Evolutionary conservation across 2,888 invertebrate species (phyloP), one percentile per base, ranked within the genome.

Genomic region (Eremobia ochroleuca): DNA sequence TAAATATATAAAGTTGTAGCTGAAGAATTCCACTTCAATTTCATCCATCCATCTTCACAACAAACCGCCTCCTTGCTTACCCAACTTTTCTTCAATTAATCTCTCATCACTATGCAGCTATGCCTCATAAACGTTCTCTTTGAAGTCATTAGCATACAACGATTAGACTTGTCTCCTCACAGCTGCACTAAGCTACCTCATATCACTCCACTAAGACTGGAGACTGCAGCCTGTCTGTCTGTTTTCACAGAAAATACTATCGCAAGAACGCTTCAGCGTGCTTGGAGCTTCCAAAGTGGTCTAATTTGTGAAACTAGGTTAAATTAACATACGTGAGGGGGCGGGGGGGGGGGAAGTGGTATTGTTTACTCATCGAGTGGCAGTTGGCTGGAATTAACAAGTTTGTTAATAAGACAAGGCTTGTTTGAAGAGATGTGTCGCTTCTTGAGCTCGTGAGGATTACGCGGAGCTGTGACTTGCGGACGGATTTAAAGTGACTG

Each of bases 291-390:
- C 75, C 77, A 62, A 82, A 88, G 77, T 82, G 82, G 82, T 86
- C 83, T 89, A 87, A 90, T 89, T 89, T 85, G 74, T 75, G 83
- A 79, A 90, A 90, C 88, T 90, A 72, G 90, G 90, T 89, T 90
- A 87, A 87, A 90, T 90, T 89, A 87, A 83, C 89, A 89, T 90
- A 88, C 82, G 88, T 67, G 81, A 58, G 80, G 81, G 25, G 68
- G 31, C 43, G 25, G 73, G n/a, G 58, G 61, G 65, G 76, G 15
- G 11, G 76, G 75, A 8, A 59, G 74, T 46, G 73, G 77, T 87
- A 90, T 91, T 91, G 90, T 90, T 90, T 89, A 85, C 90, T 77
- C 88, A 85, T 90, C 83, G 87, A 89, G 89, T 79, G 88, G 85
- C 88, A 85, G 86, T 82, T 77, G 82, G 80, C 79, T 73, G 86